Conservation (phyloP, 2,888 invertebrate species). For the Dichetophora obliterata region DNA sequence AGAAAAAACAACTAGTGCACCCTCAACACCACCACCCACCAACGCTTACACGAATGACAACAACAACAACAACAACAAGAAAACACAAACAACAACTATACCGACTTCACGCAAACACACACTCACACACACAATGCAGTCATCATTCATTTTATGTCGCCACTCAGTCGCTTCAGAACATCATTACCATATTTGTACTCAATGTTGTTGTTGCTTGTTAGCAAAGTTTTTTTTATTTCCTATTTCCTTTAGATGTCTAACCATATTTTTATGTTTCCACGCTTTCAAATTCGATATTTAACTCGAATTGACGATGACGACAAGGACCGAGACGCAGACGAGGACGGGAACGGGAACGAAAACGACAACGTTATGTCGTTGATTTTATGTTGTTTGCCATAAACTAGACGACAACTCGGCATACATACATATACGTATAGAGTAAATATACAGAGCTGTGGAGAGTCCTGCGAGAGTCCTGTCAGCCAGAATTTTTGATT, state of each 20-base stretch:
- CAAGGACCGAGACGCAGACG: conserved; percentile 2
- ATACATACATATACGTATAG: neutral
- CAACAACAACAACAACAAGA: conserved; percentile 37
- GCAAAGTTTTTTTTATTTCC: conserved; percentile 31
- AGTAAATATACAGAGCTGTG: conserved; percentile 22
- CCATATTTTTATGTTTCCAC: conserved; percentile 56
- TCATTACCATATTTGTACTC: conserved; percentile 58
- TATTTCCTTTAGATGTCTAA: conserved; percentile 3
- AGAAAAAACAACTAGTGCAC: neutral
- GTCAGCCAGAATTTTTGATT: conserved; percentile 29
- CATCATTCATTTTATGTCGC: conserved; percentile 54
- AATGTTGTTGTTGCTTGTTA: conserved; percentile 48
- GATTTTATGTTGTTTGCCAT: neutral
- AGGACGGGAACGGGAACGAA: conserved; percentile 14
- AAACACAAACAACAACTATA: conserved; percentile 26
- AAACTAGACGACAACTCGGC: neutral
- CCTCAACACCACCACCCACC: conserved; percentile 1
- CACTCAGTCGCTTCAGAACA: conserved; percentile 60
- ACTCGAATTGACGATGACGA: neutral
- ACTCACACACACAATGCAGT: conserved; percentile 39
- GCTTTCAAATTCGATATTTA: conserved; percentile 56
- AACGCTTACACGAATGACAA: conserved; percentile 35
- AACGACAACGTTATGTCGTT: neutral
- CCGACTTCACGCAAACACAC: conserved; percentile 10
- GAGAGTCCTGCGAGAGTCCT: conserved; percentile 22